Evolutionary conservation across 2,113 vertebrate species (phyloP).

Genomic region (Anarhynchus alexandrinus): DNA sequence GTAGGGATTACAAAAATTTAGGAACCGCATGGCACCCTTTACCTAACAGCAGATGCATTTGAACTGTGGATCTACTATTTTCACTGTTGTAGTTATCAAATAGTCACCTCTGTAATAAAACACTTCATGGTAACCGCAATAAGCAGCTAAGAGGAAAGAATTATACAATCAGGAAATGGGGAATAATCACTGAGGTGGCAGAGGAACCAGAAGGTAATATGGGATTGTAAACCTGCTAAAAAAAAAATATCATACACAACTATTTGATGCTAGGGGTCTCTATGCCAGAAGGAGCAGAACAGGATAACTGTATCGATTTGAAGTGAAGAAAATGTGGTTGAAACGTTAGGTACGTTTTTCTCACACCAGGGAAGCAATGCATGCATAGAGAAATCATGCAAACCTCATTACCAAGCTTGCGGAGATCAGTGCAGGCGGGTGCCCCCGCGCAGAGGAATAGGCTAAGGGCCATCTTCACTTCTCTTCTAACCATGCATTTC

Average conservation of each 20-base stretch:
- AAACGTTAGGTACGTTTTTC: neutral
- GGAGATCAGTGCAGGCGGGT: no score
- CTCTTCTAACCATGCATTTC: neutral
- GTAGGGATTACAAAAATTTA: neutral
- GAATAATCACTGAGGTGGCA: neutral
- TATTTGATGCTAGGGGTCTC: neutral
- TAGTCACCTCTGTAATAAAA: neutral
- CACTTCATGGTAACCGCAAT: neutral
- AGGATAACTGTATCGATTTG: neutral
- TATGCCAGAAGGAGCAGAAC: neutral
- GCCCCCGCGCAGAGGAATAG: neutral
- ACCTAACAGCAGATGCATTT: neutral
- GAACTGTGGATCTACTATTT: neutral
- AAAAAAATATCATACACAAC: neutral
- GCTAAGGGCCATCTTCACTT: neutral
- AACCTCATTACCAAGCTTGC: neutral
- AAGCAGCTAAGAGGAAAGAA: neutral
- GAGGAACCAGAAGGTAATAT: neutral
- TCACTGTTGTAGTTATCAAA: neutral
- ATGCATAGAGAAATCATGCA: neutral
- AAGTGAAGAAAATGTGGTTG: neutral
- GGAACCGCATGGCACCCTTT: neutral
- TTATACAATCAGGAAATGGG: neutral
- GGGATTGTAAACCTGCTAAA: neutral
- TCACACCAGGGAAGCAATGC: neutral